Conservation (phyloP, 2,888 invertebrate genomes). For the Lasioglossum villosulum region DNA sequence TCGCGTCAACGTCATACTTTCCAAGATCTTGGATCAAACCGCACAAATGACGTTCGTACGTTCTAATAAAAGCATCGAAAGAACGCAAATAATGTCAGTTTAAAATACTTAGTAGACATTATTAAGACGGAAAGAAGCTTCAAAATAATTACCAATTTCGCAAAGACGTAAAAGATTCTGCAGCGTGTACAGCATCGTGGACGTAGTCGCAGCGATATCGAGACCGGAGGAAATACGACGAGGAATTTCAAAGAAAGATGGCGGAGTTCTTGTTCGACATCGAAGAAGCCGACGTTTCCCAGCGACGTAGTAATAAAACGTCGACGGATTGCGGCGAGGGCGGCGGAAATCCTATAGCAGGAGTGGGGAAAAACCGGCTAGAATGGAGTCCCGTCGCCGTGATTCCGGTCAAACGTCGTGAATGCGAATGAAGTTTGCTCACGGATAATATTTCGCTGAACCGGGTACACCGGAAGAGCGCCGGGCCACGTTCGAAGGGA, state of each 20-base stretch:
- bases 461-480: conserved; percentile 5
- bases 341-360: neutral
- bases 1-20: no score
- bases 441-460: conserved; percentile 51
- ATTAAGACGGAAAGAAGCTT: no score
- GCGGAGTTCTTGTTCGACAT: neutral
- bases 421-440: conserved; percentile 59
- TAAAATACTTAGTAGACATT: no score
- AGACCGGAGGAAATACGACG: neutral
- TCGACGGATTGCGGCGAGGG: conserved; percentile 11
- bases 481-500: conserved; percentile 17
- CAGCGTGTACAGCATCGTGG: neutral
- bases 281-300: conserved; percentile 3
- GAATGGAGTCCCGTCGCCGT: conserved; percentile 35
- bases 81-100: no score
- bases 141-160: neutral
- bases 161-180: neutral
- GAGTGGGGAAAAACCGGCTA: conserved; percentile 15
- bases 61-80: no score
- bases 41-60: no score
- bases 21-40: no score
- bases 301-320: conserved; percentile 31
- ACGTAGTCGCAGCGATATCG: neutral
- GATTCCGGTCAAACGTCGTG: conserved; percentile 57
- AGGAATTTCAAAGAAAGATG: neutral